These are phyloP conservation scores for Antheraea yamamai DNA, from an alignment of 2,888 invertebrate genomes.

Conservation along the genomic window DNA sequence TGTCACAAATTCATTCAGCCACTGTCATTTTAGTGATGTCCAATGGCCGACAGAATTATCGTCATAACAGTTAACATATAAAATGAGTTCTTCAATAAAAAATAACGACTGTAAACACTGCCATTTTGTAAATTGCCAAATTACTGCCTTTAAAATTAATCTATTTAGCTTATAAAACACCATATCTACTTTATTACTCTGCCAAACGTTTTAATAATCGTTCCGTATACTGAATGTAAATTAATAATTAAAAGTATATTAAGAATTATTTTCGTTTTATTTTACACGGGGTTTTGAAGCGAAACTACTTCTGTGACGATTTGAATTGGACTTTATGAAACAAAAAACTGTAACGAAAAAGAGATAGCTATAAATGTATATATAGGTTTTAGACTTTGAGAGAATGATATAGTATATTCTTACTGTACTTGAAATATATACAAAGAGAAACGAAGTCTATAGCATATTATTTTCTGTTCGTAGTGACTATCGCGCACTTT, in stretches of 20 bases:
- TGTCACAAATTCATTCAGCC: neutral
- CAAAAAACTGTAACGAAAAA: no score
- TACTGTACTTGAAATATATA: no score
- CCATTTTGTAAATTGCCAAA: slow-evolving; percentile 58
- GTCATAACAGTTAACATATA: neutral
- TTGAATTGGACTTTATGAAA: no score
- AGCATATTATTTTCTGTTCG: no score
- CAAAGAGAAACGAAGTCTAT: no score
- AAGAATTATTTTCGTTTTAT: slow-evolving; percentile 12
- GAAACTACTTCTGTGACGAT: no score
- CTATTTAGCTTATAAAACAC: neutral
- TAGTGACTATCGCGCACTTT: no score
- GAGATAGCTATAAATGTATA: no score
- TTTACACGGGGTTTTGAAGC: neutral
- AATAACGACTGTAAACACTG: slow-evolving; percentile 53
- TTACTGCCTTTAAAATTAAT: slow-evolving; percentile 20
- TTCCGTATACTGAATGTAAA: slow-evolving; percentile 1
- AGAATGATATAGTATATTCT: no score
- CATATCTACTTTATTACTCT: slow-evolving; percentile 7
- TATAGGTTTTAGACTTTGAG: no score
- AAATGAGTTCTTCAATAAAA: slow-evolving; percentile 19
- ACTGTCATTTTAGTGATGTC: slow-evolving; percentile 33
- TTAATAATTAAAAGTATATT: slow-evolving; percentile 7
- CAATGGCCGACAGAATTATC: slow-evolving; percentile 35
- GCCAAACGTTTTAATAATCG: slow-evolving; percentile 8